Evolutionary conservation across 2,113 vertebrate genomes (phyloP), one percentile per base, ranked within the genome.

Genomic region (Bujurquina vittata): DNA sequence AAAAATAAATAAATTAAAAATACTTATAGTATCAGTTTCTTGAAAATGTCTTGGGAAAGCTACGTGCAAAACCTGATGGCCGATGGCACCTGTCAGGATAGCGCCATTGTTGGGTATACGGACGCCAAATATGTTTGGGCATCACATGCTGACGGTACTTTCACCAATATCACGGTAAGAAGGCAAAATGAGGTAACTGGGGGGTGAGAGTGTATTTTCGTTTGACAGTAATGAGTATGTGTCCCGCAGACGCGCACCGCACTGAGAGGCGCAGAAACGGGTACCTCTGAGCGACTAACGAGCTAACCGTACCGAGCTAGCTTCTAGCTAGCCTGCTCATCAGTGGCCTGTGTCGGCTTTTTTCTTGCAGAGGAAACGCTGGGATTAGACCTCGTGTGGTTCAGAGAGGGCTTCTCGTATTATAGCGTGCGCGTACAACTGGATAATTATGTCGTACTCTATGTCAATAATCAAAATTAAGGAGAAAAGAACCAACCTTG

Each of bases 61-160:
- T 98, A 98, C 96, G 96, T 97, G 96, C 96, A 97, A 55, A 97
- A 96, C 96, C 96, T 98, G 96, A 97, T 98, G 97, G 95, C 95
- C 94, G 97, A 97, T 95, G 97, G 97, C 95, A 96, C 94, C 96
- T 98, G 97, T 97, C 97, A 98, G 96, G 97, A 98, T 95, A 93
- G 96, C 96, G 97, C 97, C 97, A 97, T 97, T 96, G 96, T 97
- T 94, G 97, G 97, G 86, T 98, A 96, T 94, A 95, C 95, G 91
- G 96, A 97, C 95, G 95, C 96, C 94, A 98, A 98, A 95, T 97
- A 97, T 94, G 97, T 97, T 82, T 98, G 97, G 97, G 97, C 97
- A 89, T 96, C 96, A 88, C 94, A 95, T 87, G 85, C 96, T 87
- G 97, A 89, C 91, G 88, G 97, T 94, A 92, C 94, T 90, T 95